Percentiles rank a stretch among this genome's conserved stretches.
Conservation (phyloP, 2,888 invertebrate species). For the Dicyrtoma fusca region DNA sequence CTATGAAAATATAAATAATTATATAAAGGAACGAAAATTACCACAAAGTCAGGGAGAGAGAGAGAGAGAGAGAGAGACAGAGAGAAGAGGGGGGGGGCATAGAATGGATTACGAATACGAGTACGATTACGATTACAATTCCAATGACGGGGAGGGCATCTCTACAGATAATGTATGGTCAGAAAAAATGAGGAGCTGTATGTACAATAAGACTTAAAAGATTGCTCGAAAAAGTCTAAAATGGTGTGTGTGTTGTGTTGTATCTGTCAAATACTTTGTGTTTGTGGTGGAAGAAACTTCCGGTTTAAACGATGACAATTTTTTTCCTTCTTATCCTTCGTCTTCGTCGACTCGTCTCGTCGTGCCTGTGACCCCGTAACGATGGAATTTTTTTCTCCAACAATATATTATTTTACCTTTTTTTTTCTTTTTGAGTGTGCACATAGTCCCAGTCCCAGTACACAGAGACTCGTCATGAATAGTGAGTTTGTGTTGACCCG, state of each 20-base stretch:
- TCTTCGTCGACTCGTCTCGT: too few relatives aligned
- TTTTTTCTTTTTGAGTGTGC: slow-evolving; percentile 1
- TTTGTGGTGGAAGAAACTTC: slow-evolving; percentile 33
- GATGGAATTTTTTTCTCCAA: slow-evolving; percentile 25
- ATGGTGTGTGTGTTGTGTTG: slow-evolving; percentile 14
- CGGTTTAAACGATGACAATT: slow-evolving; percentile 35
- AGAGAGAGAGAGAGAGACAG: not conserved
- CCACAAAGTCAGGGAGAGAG: not conserved
- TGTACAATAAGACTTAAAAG: slow-evolving; percentile 1
- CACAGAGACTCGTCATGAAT: too few relatives aligned
- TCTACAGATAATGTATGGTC: not conserved
- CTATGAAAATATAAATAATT: slow-evolving; percentile 1
- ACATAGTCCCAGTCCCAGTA: too few relatives aligned
- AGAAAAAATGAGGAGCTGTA: not conserved
- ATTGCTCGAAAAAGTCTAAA: not conserved
- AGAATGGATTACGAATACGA: too few relatives aligned
- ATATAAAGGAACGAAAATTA: not conserved
- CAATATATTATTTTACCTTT: not conserved
- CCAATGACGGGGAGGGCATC: not conserved
- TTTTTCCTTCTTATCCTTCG: slow-evolving; percentile 9
- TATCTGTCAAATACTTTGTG: not conserved
- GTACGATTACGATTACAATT: too few relatives aligned
- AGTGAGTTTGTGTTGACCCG: too few relatives aligned
- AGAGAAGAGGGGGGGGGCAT: not conserved
- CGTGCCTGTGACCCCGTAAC: slow-evolving; percentile 37